phyloP scores from a whole-genome alignment of 64 coral and sea anemone species.

The Stichodactyla mertensii region DNA sequence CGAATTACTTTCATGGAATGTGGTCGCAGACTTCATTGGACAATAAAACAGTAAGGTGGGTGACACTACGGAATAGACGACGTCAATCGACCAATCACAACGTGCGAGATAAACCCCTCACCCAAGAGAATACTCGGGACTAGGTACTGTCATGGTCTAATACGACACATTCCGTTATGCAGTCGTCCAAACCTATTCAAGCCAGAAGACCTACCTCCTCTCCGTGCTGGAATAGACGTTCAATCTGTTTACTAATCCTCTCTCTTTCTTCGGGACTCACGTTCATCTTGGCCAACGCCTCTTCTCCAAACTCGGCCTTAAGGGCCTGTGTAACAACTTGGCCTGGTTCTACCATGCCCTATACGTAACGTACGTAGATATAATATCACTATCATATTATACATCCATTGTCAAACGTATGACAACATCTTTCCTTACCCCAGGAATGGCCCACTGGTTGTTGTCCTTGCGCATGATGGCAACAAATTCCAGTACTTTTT shows the following conservation, averaged over 20 bases:
- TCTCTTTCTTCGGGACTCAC: constrained; percentile 71
- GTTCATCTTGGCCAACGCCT: constrained; percentile 83
- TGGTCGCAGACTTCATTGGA: no score
- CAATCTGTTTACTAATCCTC: constrained; percentile 62
- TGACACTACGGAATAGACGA: no score
- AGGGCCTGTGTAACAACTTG: constrained; percentile 81
- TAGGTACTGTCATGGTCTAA: no score
- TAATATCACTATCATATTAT: no score
- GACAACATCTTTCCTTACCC: constrained; percentile 20
- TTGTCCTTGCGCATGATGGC: constrained; percentile 91
- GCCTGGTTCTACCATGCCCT: constrained; percentile 99
- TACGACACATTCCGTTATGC: no score
- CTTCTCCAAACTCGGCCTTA: constrained; percentile 94
- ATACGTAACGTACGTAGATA: constrained; percentile 48
- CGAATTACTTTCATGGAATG: no score
- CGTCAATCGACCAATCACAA: no score
- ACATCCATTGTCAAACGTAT: not conserved
- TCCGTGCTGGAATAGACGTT: constrained; percentile 80
- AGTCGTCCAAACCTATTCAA: no score
- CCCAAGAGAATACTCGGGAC: no score
- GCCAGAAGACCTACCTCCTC: constrained; percentile 45
- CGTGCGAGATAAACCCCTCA: no score
- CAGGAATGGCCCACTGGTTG: constrained; percentile 96
- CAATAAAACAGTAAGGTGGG: no score
- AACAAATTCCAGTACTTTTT: constrained; percentile 98